Evolutionary conservation across 64 coral and sea anemone species (phyloP), one percentile per base, ranked within the genome.

Genomic region (Dendrophyllia cribrosa): DNA sequence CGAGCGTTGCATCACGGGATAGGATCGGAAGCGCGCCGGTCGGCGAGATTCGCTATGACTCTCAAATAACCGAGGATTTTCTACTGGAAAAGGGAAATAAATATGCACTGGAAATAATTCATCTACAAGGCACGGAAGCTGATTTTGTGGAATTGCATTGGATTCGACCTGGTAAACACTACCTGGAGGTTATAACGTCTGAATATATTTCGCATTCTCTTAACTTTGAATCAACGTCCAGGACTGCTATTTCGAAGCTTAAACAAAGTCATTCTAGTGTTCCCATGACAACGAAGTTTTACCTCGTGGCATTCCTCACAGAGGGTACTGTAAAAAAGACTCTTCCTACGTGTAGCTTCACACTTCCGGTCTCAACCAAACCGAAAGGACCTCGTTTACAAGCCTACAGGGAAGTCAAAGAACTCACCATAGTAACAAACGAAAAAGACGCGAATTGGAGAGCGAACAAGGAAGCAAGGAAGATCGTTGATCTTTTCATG

Each of bases 101-200:
- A 24, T 84, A 86, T 59, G 70, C 70, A 75, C 4, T 93, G 4
- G 91, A 93, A 78, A 70, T 93, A 8, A 86, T 93, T 58, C 91
- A 93, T 66, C 49, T 93, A 47, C 86, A 88, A 75, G 72, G 68
- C 4, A 74, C 34, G 0, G 51, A 59, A 0, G 64, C 59, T 58
- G 91, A 60, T 77, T 69, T 78, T 72, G 82, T 93, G 43, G 83
- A 87, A 46, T 22, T 93, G 25, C 44, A 43, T 11, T 93, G 91
- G 91, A 76, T 93, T 34, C 82, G 51, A 12, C 91, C 91, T 76
- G 91, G 82, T 12, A 77, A 86, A 21, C 56, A 66, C 4, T 51
- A 77, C 56, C 70, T 93, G 64, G 82, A 76, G 48, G 19, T 78
- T 21, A 78, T 93, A 23, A 75, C 58, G 7, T 73, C 70, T 4